A percentile compares a stretch with the other conserved stretches of the same genome.
phyloP scores from a whole-genome alignment of 2,888 invertebrate genomes.

The Cantharis nigra region DNA sequence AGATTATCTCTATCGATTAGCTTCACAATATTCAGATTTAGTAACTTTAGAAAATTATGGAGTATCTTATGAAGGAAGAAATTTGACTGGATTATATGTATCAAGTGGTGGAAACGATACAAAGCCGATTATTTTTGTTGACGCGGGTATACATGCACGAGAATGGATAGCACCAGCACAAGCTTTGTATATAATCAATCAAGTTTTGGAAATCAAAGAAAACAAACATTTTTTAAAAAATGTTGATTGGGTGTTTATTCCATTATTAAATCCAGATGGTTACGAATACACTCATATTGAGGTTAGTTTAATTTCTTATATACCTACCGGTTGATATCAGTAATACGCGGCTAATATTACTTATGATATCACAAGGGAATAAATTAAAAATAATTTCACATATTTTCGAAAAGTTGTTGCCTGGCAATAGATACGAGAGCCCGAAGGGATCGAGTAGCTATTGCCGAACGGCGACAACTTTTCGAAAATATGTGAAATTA shows the following conservation, averaged over 20 bases:
- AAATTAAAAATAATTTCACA: too few species aligned
- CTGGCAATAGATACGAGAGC: too few species aligned
- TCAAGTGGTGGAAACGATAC: constrained; percentile 59
- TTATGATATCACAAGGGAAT: too few species aligned
- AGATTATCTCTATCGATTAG: constrained; percentile 3
- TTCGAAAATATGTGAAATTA: too few species aligned
- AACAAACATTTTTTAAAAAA: constrained; percentile 61
- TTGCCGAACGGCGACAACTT: too few species aligned
- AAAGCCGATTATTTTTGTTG: constrained; percentile 65
- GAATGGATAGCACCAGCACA: constrained; percentile 75
- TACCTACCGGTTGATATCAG: too few species aligned
- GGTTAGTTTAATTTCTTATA: constrained; percentile 41
- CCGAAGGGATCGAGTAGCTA: too few species aligned
- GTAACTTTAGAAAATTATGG: constrained; percentile 63
- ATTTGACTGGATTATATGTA: constrained; percentile 65
- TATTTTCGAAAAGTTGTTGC: too few species aligned
- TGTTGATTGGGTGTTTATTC: constrained; percentile 70
- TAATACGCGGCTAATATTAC: too few species aligned
- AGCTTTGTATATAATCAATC: constrained; percentile 67
- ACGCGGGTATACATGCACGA: constrained; percentile 67
- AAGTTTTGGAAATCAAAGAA: constrained; percentile 63
- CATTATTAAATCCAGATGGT: constrained; percentile 75
- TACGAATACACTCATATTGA: constrained; percentile 62
- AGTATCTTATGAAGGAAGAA: constrained; percentile 62
- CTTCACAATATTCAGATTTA: constrained; percentile 40